Evolutionary conservation across 2,888 invertebrate genomes (phyloP).

Genomic region (Drosophila affinis): DNA sequence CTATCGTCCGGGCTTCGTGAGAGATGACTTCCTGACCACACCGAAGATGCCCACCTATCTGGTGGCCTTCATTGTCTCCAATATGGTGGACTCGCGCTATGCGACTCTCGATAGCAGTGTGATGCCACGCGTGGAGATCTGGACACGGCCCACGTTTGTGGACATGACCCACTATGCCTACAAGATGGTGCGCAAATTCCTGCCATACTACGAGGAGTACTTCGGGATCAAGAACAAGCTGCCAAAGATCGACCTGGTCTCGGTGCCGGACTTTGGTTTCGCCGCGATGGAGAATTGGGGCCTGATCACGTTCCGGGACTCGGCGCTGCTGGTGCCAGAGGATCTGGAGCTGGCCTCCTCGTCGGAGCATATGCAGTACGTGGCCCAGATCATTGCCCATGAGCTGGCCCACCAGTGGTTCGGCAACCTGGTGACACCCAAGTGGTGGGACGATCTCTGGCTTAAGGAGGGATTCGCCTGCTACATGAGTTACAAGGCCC

Average conservation of each 20-base stretch:
- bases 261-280: constrained; percentile 89
- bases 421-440: constrained; percentile 89
- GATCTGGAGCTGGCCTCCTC: constrained; percentile 83
- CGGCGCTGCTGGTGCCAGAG: constrained; percentile 85
- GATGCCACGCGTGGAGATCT: constrained; percentile 82
- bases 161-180: constrained; percentile 85
- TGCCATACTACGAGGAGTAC: constrained; percentile 87
- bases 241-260: constrained; percentile 89
- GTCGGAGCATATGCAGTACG: constrained; percentile 86
- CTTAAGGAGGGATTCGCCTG: constrained; percentile 86
- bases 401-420: constrained; percentile 94
- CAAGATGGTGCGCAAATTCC: constrained; percentile 86
- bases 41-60: constrained; percentile 91
- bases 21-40: constrained; percentile 87
- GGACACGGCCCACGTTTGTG: constrained; percentile 81
- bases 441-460: constrained; percentile 91
- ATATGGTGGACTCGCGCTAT: constrained; percentile 83
- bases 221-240: constrained; percentile 87
- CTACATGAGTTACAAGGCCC: constrained; percentile 84
- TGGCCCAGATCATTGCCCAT: constrained; percentile 89
- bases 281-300: constrained; percentile 90
- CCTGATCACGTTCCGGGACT: constrained; percentile 87
- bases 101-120: constrained; percentile 70
- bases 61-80: constrained; percentile 87
- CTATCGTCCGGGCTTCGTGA: constrained; percentile 85